Conservation (phyloP, 1,140 invertebrate species). For the Achatina immaculata region DNA sequence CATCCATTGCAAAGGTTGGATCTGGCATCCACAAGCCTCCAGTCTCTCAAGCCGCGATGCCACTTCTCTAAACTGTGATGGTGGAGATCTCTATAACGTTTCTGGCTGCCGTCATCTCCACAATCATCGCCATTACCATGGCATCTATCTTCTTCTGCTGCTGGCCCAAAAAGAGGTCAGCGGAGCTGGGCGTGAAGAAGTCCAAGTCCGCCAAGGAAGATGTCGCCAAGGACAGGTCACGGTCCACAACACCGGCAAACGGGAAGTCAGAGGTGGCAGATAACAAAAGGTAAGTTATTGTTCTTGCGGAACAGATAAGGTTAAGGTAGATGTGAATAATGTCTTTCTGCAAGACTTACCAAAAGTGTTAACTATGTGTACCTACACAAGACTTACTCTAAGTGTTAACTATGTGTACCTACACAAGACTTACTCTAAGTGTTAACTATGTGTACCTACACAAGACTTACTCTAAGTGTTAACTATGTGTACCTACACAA, state of each 20-base stretch:
- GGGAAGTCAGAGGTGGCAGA: background rate
- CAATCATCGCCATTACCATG: slow-evolving; percentile 50
- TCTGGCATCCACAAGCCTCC: no score
- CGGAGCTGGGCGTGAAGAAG: slow-evolving; percentile 27
- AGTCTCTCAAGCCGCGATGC: no score
- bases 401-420: no score
- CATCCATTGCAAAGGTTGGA: no score
- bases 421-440: no score
- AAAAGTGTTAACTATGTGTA: no score
- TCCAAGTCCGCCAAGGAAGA: slow-evolving; percentile 14
- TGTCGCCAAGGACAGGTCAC: background rate
- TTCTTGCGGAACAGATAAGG: background rate
- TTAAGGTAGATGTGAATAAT: no score
- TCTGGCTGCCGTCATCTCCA: slow-evolving; percentile 45
- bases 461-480: no score
- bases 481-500: no score
- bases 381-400: no score
- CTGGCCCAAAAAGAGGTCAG: slow-evolving; percentile 48
- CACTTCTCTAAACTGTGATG: slow-evolving; percentile 9
- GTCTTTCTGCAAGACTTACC: no score
- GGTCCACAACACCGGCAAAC: background rate
- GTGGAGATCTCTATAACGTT: slow-evolving; percentile 15
- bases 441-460: no score
- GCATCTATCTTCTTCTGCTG: slow-evolving; percentile 60
- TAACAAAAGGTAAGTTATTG: slow-evolving; percentile 2